A percentile compares a stretch with the other conserved stretches of the same genome.
Conservation (phyloP, 2,797 vertebrate genomes). For the Fistularia commersonii region DNA sequence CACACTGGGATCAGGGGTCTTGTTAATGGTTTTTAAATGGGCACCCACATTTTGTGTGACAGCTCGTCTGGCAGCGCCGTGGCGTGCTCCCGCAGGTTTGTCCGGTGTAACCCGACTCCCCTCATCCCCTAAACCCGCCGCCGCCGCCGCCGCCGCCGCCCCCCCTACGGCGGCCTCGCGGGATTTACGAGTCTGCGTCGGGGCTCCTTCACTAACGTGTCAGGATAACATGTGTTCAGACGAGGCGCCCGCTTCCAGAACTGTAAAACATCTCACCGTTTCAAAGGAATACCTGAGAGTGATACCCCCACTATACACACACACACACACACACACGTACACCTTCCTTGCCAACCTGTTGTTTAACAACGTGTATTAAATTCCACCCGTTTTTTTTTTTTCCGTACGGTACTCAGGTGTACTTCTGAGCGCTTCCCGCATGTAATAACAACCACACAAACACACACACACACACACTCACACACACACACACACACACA, state of each 20-base stretch:
- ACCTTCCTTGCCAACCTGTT: no score
- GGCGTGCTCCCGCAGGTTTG: slow-evolving; percentile 49
- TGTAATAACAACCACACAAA: no score
- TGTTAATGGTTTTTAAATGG: slow-evolving; percentile 71
- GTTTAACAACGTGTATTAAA: no score
- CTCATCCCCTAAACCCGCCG: no score
- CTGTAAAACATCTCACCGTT: slow-evolving; percentile 62
- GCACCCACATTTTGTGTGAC: slow-evolving; percentile 53
- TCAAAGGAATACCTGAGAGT: slow-evolving; percentile 57
- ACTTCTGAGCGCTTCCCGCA: no score
- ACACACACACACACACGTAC: slow-evolving; percentile 6
- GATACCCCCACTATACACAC: slow-evolving; percentile 5
- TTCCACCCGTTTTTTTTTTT: no score
- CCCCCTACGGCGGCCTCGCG: no score
- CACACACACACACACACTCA: no score
- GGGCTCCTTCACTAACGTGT: slow-evolving; percentile 50
- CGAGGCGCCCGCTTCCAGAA: slow-evolving; percentile 51
- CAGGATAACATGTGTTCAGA: slow-evolving; percentile 60
- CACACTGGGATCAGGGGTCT: slow-evolving; percentile 26
- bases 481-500: no score
- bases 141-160: no score
- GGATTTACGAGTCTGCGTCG: slow-evolving; percentile 62
- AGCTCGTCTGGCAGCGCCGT: slow-evolving; percentile 47
- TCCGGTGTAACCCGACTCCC: slow-evolving; percentile 54
- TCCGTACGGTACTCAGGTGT: no score